Percentiles rank a stretch among this genome's conserved stretches.
Evolutionary conservation across 2,888 invertebrate genomes (phyloP).

Genomic region (Anagyrus pseudococci): DNA sequence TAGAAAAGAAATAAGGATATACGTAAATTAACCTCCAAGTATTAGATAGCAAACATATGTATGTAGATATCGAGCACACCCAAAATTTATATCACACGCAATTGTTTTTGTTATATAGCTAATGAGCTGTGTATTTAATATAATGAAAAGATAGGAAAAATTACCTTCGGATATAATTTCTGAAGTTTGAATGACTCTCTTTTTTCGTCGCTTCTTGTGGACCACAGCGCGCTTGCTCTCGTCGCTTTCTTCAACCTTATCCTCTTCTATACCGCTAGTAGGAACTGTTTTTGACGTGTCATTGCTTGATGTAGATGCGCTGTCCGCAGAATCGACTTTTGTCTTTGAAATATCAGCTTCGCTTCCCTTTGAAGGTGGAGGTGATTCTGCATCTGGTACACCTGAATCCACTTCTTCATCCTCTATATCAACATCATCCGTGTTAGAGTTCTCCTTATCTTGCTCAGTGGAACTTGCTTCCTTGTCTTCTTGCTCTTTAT

Average conservation of each 20-base stretch:
- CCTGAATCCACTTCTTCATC: slow-evolving; percentile 12
- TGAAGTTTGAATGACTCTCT: neutral
- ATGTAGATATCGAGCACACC: too few relatives aligned
- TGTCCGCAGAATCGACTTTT: slow-evolving; percentile 1
- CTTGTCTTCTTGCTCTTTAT: neutral
- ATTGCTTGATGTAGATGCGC: slow-evolving; percentile 2
- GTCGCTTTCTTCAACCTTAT: slow-evolving; percentile 24
- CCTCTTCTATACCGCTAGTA: slow-evolving; percentile 8
- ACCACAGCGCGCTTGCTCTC: slow-evolving; percentile 25
- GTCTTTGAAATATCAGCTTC: slow-evolving; percentile 5
- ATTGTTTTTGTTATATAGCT: too few relatives aligned
- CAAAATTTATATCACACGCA: too few relatives aligned
- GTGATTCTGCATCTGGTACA: neutral
- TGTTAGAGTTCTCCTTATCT: slow-evolving; percentile 14
- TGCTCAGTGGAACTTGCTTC: slow-evolving; percentile 4
- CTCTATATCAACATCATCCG: slow-evolving; percentile 38
- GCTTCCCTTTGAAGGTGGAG: neutral
- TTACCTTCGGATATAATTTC: slow-evolving; percentile 4
- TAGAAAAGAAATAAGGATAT: too few relatives aligned
- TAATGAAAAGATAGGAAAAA: neutral
- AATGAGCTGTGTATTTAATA: neutral
- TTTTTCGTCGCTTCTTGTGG: slow-evolving; percentile 30
- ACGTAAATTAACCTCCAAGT: too few relatives aligned
- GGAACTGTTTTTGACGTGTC: slow-evolving; percentile 29
- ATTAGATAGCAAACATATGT: too few relatives aligned